phyloP scores from a whole-genome alignment of 2,113 vertebrate genomes.

The Tetrax tetrax region DNA sequence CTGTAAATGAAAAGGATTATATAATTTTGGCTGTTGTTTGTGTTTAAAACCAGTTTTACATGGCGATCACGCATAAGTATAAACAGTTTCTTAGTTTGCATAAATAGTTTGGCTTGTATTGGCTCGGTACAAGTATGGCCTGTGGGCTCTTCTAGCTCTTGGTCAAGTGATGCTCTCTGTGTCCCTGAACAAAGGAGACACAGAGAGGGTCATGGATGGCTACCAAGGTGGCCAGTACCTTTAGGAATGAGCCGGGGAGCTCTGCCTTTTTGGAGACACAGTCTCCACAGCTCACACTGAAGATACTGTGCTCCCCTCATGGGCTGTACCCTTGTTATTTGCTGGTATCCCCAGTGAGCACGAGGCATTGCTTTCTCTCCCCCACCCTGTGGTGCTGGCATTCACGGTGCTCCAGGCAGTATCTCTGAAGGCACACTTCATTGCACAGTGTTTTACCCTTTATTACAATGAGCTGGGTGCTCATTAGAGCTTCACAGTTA shows the following conservation, averaged over 20 bases:
- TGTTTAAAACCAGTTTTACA: background rate
- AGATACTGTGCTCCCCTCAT: fast-evolving
- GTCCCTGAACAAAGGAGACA: background rate
- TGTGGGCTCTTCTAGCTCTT: background rate
- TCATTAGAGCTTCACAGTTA: constrained; percentile 7
- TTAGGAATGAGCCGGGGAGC: background rate
- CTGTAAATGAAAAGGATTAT: background rate
- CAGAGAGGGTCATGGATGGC: background rate
- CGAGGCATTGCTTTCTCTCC: background rate
- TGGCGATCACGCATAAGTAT: background rate
- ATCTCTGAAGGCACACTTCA: background rate
- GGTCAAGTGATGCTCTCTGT: background rate
- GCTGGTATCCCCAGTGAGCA: background rate
- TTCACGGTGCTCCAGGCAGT: background rate
- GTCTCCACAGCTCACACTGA: background rate
- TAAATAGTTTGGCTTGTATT: background rate
- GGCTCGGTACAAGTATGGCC: fast-evolving
- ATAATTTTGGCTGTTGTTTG: background rate
- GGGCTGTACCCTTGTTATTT: background rate
- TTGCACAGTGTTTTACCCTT: background rate
- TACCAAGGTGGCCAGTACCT: background rate
- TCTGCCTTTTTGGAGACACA: background rate
- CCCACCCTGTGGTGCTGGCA: background rate
- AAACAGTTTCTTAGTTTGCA: background rate
- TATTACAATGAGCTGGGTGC: background rate